Evolutionary conservation across 2,797 vertebrate species (phyloP), one percentile per base, ranked within the genome.

Genomic region (Crotalus adamanteus): DNA sequence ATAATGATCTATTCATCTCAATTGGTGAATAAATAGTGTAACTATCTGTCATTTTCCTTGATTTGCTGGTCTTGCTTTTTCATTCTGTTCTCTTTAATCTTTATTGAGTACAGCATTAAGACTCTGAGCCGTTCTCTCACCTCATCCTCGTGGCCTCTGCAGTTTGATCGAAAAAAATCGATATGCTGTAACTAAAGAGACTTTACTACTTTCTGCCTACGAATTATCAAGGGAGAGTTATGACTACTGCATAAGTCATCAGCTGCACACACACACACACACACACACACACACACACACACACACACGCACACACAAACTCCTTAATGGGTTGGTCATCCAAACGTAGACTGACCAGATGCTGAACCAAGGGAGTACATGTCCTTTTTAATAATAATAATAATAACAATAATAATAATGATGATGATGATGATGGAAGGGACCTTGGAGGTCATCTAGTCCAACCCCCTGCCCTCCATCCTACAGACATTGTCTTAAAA

Each of bases 131-230:
- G 91, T 42, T 96, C 93, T 93, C 92, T 6, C 88, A 91, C 86
- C 92, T 95, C 6, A 56, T 95, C 91, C 87, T 91, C 94, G 1
- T 57, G 95, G 59, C 22, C 87, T 92, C 78, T 88, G 16, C 90
- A 95, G 93, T 94, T 88, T 96, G 94, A 95, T 96, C 94, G 89
- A 56, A 37, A 89, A 94, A 95, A 96, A 96, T 96, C 96, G 90
- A 96, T 97, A 95, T 61, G 69, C 61, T 95, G 90, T 93, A 96
- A 96, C 94, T 95, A 96, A 96, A 96, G 90, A 96, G 94, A 88
- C 94, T 92, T 93, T 96, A 94, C 91, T 94, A 6, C 65, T 93
- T 95, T 95, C 85, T 94, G 94, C 93, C 94, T 96, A 92, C 2
- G 13, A 96, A 97, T 86, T 87, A 88, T 87, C 31, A 51, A 61